These are phyloP conservation scores for Turritopsis dohrnii DNA, from an alignment of 30 jellyfish, hydroid and myxozoan species.

Conservation along the genomic window DNA sequence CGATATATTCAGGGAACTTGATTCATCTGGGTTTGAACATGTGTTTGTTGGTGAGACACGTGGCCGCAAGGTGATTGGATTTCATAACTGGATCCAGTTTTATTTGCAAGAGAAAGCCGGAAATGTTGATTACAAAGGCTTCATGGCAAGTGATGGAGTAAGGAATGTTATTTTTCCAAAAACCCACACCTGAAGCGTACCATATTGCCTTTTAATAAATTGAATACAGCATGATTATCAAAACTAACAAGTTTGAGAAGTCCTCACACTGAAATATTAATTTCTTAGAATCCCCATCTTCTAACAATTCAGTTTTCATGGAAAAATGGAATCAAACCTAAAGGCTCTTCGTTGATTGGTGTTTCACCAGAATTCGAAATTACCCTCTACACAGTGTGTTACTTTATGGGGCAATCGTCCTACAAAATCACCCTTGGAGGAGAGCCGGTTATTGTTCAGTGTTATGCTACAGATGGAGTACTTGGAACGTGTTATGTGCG, in stretches of 20 bases:
- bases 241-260: too few species aligned
- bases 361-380: constrained; percentile 85
- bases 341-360: constrained; percentile 67
- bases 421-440: constrained; percentile 40
- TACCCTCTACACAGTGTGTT: constrained; percentile 66
- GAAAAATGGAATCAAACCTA: constrained; percentile 50
- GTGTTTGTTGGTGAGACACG: constrained; percentile 90
- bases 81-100: constrained; percentile 92
- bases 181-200: too few species aligned
- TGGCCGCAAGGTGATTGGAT: constrained; percentile 56
- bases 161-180: too few species aligned
- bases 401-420: constrained; percentile 41
- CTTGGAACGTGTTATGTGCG: constrained; percentile 72
- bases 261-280: background rate
- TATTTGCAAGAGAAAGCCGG: constrained; percentile 68
- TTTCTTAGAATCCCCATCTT: constrained; percentile 45
- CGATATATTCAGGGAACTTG: constrained; percentile 59
- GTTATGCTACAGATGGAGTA: constrained; percentile 48
- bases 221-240: too few species aligned
- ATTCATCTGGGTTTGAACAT: constrained; percentile 91
- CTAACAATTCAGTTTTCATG: constrained; percentile 66
- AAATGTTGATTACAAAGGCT: constrained; percentile 63
- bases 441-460: constrained; percentile 38
- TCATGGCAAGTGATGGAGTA: constrained; percentile 53
- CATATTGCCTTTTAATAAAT: too few species aligned